Base-by-base conservation (phyloP, 2,113 vertebrate genomes). In the Tapirus terrestris region DNA sequence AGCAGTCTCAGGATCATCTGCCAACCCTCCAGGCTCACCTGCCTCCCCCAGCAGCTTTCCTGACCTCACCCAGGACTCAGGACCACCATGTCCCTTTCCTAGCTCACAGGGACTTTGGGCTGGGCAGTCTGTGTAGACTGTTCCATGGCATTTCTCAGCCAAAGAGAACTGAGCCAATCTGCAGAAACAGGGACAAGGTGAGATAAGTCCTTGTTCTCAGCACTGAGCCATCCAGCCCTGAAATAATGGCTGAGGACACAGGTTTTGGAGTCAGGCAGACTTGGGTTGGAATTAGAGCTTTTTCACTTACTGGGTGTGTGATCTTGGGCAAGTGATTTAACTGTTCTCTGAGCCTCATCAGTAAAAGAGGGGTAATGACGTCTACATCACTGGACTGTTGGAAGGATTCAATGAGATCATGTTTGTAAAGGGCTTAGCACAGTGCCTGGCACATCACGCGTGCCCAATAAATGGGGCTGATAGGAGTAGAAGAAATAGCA, bases 51-150 rank as follows among this genome's bases (percentile, higher is more conserved):
- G 65, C 20, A 23, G 14, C 31, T 11, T 48, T 60, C 83, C 23
- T 29, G 43, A 39, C 33, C 23, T 95, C 18, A 5, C 25, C n/a
- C 31, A 31, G 33, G 13, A 39, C 86, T 94, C 84, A 23, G 51
- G 51, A 10, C 0, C 4, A 91, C 8, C 0, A 0, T 14, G n/a
- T n/a, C 63, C 25, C 39, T 76, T 43, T 17, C 70, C 18, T 5
- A n/a, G 17, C 2, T 23, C 53, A 65, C 17, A 60, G 43, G n/a
- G 70, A 10, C 75, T 91, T 73, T 31, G 39, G 23, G 27, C 23
- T 29, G 12, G 23, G 67, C 45, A 20, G 21, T 11, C 43, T 53
- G 39, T n/a, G 14, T 23, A 81, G 9, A 51, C 58, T 61, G 17
- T 33, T 65, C 53, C 20, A 8, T 12, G 17, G 48, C 56, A 48